Evolutionary conservation across 1,140 invertebrate genomes (phyloP).

Genomic region (Glossosoma conforme): DNA sequence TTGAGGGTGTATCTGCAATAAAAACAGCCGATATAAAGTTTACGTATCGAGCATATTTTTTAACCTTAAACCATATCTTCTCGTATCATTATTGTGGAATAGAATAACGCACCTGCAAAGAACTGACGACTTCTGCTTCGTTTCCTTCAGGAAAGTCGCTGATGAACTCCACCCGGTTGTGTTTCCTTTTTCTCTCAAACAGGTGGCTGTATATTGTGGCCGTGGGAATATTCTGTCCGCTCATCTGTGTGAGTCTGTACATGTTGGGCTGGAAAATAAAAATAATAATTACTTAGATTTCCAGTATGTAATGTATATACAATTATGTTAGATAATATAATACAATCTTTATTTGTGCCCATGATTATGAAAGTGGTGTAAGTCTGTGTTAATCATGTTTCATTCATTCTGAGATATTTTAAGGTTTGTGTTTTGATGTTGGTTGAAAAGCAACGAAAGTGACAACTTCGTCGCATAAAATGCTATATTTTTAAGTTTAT

Average conservation of each 20-base stretch:
- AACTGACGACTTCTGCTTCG: conserved; percentile 85
- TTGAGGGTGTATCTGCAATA: conserved; percentile 73
- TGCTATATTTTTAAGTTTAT: background rate
- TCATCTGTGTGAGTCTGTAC: conserved; percentile 84
- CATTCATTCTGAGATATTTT: no score
- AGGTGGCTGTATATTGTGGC: conserved; percentile 74
- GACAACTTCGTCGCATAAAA: no score
- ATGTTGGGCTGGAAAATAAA: conserved; percentile 69
- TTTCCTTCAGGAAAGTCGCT: conserved; percentile 82
- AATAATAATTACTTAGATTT: conserved; percentile 8
- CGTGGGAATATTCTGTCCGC: conserved; percentile 71
- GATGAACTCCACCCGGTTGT: conserved; percentile 85
- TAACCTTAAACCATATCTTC: conserved; percentile 15
- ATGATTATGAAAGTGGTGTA: no score
- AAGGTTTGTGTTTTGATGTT: no score
- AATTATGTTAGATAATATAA: no score
- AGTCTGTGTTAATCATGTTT: no score
- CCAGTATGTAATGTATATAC: no score
- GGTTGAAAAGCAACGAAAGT: no score
- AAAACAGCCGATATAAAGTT: background rate
- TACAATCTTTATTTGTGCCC: no score
- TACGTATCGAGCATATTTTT: conserved; percentile 22
- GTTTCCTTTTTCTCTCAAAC: conserved; percentile 66
- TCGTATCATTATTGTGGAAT: no score
- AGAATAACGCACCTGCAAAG: conserved; percentile 65